Evolutionary conservation across 2,113 vertebrate genomes (phyloP).

Genomic region (Bettongia penicillata): DNA sequence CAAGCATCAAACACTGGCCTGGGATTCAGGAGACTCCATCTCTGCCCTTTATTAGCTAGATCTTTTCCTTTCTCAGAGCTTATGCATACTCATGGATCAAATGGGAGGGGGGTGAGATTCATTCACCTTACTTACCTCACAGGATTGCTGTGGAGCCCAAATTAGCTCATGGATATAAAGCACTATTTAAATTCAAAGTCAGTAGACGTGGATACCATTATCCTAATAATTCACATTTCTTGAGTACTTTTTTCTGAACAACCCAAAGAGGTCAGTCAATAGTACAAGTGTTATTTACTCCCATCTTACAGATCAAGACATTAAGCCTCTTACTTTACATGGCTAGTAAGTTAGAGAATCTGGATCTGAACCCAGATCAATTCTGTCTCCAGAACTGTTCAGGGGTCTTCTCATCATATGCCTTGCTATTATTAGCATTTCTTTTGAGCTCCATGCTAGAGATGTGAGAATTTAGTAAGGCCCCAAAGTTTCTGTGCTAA

Average conservation of each 20-base stretch:
- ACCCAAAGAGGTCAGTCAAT: neutral
- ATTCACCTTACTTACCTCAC: neutral
- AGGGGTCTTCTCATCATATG: neutral
- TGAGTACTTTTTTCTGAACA: neutral
- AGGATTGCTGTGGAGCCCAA: neutral
- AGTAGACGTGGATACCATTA: neutral
- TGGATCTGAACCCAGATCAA: no score
- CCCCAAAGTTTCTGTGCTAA: neutral
- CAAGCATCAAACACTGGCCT: neutral
- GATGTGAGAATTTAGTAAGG: neutral
- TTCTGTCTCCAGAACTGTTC: no score
- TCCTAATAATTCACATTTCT: neutral
- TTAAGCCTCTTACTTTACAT: neutral
- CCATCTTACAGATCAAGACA: neutral
- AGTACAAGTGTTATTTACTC: neutral
- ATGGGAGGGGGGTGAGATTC: neutral
- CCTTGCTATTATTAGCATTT: neutral
- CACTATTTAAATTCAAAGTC: neutral
- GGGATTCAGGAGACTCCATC: no score
- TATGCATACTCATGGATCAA: neutral
- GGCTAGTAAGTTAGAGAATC: no score
- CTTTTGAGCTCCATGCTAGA: neutral
- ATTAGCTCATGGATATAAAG: neutral
- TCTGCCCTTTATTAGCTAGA: neutral
- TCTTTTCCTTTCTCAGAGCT: neutral